phyloP scores from a whole-genome alignment of 2,888 invertebrate genomes.

The Ischnura elegans region DNA sequence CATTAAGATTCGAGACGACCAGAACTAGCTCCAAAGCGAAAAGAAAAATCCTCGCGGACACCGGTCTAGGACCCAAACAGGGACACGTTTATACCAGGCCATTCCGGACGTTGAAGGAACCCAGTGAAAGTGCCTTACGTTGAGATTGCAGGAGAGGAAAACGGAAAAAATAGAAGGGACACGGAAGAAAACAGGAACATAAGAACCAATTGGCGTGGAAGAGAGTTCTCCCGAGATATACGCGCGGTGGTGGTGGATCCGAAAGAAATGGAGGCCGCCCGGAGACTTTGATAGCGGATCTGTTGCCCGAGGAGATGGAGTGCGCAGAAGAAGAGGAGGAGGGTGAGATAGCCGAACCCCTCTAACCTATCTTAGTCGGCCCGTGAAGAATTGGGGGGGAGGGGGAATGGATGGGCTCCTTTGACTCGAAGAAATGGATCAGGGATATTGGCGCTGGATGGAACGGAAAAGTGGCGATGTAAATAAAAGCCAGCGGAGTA shows the following conservation, averaged over 20 bases:
- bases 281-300: constrained; percentile 6
- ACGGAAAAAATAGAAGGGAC: background rate
- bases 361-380: background rate
- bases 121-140: background rate
- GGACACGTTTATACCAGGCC: background rate
- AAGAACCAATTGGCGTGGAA: constrained; percentile 26
- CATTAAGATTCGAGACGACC: too few species aligned
- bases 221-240: background rate
- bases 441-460: background rate
- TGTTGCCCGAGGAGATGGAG: background rate
- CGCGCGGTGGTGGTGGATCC: background rate
- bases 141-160: background rate
- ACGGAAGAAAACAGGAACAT: constrained; percentile 1
- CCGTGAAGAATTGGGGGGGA: background rate
- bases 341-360: background rate
- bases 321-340: background rate
- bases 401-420: background rate
- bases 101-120: background rate
- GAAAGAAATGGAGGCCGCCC: background rate
- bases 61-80: background rate
- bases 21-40: too few species aligned
- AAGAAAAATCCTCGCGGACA: background rate
- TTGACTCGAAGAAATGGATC: background rate
- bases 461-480: constrained; percentile 7
- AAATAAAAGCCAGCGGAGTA: constrained; percentile 32